Base-by-base conservation (phyloP, 2,797 vertebrate genomes). In the Fistularia tabacaria region DNA sequence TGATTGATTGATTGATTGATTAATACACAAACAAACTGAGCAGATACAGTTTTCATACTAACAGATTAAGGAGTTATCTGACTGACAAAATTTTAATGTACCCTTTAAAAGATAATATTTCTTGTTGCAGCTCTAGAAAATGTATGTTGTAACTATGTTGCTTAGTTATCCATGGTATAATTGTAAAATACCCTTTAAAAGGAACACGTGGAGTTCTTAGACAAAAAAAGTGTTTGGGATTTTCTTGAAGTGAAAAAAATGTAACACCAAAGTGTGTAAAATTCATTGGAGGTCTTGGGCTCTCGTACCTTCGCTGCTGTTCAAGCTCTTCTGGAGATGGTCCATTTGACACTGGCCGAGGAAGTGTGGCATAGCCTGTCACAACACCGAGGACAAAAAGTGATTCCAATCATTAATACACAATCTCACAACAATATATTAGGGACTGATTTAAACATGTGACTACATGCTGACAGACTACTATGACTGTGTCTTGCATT, bases 241-340 rank as follows among this genome's bases (percentile, higher is more conserved):
- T 25, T 25, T 25, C 25, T 25, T 5, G 5, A 25, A 25, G 25
- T 25, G 25, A 25, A 40, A 40, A 7, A 10, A 51, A 1, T 36
- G 7, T 10, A 14, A 43, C 58, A 38, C 3, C 9, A 47, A 58
- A 13, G 13, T 9, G 1, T 9, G 38, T 14, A 46, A 10, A 7
- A 38, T 51, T 25, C 15, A 45, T n/a, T 47, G n/a, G 39, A n/a
- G n/a, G n/a, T n/a, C n/a, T n/a, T n/a, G n/a, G n/a, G n/a, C n/a
- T n/a, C 37, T 54, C 40, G 14, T 90, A 96, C 94, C 94, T 93
- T 76, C 87, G 89, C 81, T 93, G 93, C 50, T 93, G 93, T 66
- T 96, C 94, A 48, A 90, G 44, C 65, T 96, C 94, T 66, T 95
- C 93, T 10, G 84, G 88, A 49, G 91, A 82, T 6, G 94, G 94